These are phyloP conservation scores for Cirrhinus molitorella DNA, from an alignment of 2,797 vertebrate genomes.

Conservation along the genomic window DNA sequence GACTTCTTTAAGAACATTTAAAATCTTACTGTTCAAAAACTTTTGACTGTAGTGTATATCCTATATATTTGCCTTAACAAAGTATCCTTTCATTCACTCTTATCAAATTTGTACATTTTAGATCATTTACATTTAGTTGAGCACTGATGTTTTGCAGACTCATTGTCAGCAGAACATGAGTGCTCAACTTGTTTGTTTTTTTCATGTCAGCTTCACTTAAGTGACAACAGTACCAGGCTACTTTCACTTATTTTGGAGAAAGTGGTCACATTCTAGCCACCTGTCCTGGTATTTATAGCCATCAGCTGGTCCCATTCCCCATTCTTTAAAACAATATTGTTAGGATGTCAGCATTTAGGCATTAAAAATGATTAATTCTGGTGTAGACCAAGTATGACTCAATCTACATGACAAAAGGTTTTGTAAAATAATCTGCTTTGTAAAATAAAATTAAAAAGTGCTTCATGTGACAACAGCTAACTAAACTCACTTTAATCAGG, in stretches of 20 bases:
- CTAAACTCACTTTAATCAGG: background rate
- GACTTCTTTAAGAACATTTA: no score
- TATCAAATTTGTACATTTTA: background rate
- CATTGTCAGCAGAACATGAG: no score
- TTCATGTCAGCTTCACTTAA: background rate
- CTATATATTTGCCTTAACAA: background rate
- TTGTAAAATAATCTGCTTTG: no score
- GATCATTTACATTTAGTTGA: background rate
- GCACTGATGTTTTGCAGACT: background rate
- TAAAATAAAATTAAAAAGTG: background rate
- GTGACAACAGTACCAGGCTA: background rate
- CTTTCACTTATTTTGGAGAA: slow-evolving; percentile 10
- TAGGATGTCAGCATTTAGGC: slow-evolving; percentile 16
- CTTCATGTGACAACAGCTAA: background rate
- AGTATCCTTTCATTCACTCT: background rate
- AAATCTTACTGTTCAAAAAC: no score
- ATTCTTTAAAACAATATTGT: slow-evolving; percentile 11
- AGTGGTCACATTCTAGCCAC: slow-evolving; percentile 21
- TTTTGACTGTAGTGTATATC: background rate
- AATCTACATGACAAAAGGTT: background rate
- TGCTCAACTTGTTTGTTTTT: background rate
- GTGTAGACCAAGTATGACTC: background rate
- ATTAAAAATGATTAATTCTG: background rate
- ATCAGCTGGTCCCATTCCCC: background rate
- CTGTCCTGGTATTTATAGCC: slow-evolving; percentile 26